A percentile compares a stretch with the other conserved stretches of the same genome.
phyloP scores from a whole-genome alignment of 2,888 invertebrate genomes.

The Macrosiphum euphorbiae region DNA sequence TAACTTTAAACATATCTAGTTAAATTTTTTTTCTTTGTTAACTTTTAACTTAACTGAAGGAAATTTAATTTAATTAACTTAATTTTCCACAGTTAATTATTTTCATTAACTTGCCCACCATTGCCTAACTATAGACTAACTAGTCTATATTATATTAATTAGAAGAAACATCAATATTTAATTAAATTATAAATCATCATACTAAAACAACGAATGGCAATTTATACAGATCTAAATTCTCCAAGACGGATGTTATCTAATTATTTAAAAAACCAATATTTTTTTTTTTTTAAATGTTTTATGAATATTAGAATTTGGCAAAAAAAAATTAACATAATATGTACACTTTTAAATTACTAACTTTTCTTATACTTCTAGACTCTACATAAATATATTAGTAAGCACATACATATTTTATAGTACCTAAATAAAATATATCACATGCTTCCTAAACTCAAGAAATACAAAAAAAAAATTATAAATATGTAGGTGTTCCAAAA shows the following conservation, averaged over 20 bases:
- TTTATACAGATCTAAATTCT: neutral
- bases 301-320: neutral
- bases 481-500: neutral
- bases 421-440: neutral
- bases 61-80: no score
- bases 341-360: neutral
- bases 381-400: neutral
- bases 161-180: neutral
- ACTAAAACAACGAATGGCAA: neutral
- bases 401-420: neutral
- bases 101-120: no score
- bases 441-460: neutral
- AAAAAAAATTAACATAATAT: neutral
- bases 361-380: neutral
- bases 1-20: no score
- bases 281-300: no score
- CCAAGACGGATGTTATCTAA: neutral
- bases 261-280: neutral
- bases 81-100: no score
- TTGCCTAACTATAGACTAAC: no score
- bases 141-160: no score
- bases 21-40: no score
- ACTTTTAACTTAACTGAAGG: no score
- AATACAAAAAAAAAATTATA: neutral
- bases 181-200: neutral